Percentiles rank a stretch among this genome's conserved stretches.
phyloP scores from a whole-genome alignment of 2,888 invertebrate species.

The Brenthis hecate region DNA sequence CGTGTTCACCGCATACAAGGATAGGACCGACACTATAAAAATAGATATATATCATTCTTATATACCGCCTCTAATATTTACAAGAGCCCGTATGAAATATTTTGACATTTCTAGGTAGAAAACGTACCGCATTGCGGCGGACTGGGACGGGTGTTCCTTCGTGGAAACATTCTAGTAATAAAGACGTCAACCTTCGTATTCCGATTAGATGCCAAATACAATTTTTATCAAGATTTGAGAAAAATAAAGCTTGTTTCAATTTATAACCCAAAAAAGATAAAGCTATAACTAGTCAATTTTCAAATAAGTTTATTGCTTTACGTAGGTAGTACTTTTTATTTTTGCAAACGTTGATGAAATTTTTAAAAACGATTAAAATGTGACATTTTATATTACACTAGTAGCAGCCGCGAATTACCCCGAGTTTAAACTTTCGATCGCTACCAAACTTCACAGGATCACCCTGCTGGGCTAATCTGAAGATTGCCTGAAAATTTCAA shows the following conservation, averaged over 20 bases:
- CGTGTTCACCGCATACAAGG: slow-evolving; percentile 60
- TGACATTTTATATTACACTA: no score
- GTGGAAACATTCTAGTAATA: slow-evolving; percentile 55
- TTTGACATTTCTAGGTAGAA: slow-evolving; percentile 76
- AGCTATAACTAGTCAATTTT: background rate
- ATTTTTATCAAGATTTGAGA: slow-evolving; percentile 5
- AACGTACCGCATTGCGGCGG: slow-evolving; percentile 46
- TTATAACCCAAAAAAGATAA: background rate
- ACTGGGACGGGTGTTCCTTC: slow-evolving; percentile 60
- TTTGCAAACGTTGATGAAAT: no score
- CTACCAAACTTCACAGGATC: no score
- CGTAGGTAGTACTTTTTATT: no score
- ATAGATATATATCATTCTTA: slow-evolving; percentile 67
- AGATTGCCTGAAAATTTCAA: no score
- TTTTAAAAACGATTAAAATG: no score
- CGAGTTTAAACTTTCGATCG: no score
- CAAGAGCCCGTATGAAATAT: slow-evolving; percentile 69
- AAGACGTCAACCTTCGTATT: slow-evolving; percentile 49
- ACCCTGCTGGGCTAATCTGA: no score
- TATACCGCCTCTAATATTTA: slow-evolving; percentile 62
- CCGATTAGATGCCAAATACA: slow-evolving; percentile 23
- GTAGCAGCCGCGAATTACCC: no score
- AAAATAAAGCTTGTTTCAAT: background rate
- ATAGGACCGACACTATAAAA: slow-evolving; percentile 59
- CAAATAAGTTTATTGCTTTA: no score